Conservation (phyloP, 1,140 invertebrate species). For the Cecropterus lyciades region DNA sequence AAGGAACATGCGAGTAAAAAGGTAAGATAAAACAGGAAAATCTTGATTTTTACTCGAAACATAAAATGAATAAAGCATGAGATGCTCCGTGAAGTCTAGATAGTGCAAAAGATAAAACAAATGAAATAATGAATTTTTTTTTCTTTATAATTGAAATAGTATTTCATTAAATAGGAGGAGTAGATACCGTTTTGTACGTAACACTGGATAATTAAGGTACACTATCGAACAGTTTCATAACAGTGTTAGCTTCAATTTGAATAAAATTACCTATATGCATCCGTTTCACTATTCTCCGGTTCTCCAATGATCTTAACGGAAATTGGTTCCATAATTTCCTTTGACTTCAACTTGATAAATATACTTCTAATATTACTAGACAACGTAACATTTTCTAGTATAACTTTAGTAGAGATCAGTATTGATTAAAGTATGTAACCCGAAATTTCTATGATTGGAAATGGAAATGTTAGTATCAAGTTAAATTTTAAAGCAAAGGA, state of each 20-base stretch:
- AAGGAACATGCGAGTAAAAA: no score
- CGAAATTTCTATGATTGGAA: background rate
- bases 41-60: no score
- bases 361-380: background rate
- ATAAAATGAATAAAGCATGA: no score
- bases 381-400: background rate
- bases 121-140: no score
- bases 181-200: background rate
- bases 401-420: background rate
- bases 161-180: no score
- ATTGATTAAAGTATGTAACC: background rate
- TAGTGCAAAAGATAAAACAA: no score
- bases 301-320: slow-evolving; percentile 16
- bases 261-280: slow-evolving; percentile 21
- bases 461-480: no score
- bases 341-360: slow-evolving; percentile 8
- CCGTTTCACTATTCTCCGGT: slow-evolving; percentile 9
- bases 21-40: no score
- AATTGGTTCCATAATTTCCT: slow-evolving; percentile 21
- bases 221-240: slow-evolving; percentile 11
- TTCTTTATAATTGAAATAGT: no score
- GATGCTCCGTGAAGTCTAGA: no score
- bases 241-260: slow-evolving; percentile 21
- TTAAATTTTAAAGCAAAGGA: no score
- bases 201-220: background rate